Conservation (phyloP, 1,140 invertebrate genomes). For the Drosophila willistoni region DNA sequence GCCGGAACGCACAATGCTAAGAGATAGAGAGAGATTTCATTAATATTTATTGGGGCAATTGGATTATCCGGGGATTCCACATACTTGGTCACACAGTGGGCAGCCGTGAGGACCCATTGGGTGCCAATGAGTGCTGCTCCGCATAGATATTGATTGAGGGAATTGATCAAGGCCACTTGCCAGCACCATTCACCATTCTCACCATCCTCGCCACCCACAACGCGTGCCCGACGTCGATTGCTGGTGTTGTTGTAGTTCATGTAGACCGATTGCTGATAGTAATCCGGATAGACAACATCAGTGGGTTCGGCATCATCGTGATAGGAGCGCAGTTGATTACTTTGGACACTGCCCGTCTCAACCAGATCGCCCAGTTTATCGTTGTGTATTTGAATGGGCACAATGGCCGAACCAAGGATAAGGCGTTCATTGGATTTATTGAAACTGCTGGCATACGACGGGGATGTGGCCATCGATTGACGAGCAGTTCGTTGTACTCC, state of each 20-base stretch:
- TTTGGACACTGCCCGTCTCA: conserved; percentile 48
- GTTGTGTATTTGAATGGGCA: conserved; percentile 84
- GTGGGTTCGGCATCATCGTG: conserved; percentile 46
- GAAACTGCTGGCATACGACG: conserved; percentile 36
- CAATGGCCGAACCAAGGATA: conserved; percentile 76
- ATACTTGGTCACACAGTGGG: conserved; percentile 98
- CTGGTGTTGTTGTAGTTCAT: conserved; percentile 16
- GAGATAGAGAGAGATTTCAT: neutral
- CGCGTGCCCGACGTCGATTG: conserved; percentile 85
- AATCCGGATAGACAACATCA: conserved; percentile 57
- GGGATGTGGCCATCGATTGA: conserved; percentile 40
- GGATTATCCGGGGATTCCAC: conserved; percentile 57
- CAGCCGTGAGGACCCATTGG: conserved; percentile 97
- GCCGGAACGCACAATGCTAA: conserved; percentile 93
- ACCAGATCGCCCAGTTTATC: conserved; percentile 75
- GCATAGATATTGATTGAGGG: conserved; percentile 96
- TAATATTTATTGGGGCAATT: too few species aligned
- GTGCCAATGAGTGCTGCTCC: conserved; percentile 97
- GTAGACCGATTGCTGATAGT: conserved; percentile 38
- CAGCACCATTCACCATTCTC: conserved; percentile 97
- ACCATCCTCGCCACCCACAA: conserved; percentile 95
- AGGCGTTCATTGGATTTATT: conserved; percentile 77
- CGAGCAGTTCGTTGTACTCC: conserved; percentile 65
- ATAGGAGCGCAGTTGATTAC: conserved; percentile 72
- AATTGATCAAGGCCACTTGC: conserved; percentile 97